Percentiles rank a stretch among this genome's conserved stretches.
phyloP scores from a whole-genome alignment of 2,113 vertebrate genomes.

The Stigmatopora argus region DNA sequence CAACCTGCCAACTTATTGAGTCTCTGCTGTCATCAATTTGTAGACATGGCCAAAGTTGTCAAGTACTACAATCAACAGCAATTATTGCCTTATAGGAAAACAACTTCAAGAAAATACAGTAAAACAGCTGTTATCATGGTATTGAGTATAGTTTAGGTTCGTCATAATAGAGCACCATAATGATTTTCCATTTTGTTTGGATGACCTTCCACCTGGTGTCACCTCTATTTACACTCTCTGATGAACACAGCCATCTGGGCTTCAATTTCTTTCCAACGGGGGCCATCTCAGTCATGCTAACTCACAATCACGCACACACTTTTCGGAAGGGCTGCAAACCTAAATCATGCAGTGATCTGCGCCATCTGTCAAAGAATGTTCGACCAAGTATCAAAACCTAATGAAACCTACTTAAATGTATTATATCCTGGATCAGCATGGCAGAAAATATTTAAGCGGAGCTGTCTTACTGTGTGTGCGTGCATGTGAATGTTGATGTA shows the following conservation, averaged over 20 bases:
- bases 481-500: neutral
- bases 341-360: slow-evolving; percentile 35
- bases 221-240: slow-evolving; percentile 63
- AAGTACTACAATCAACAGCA: too few species aligned
- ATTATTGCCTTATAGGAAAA: too few species aligned
- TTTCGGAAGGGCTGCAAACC: slow-evolving; percentile 31
- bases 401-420: neutral
- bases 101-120: too few species aligned
- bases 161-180: neutral
- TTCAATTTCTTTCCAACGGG: slow-evolving; percentile 61
- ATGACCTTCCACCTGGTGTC: slow-evolving; percentile 54
- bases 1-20: too few species aligned
- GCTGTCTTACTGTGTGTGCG: slow-evolving; percentile 12
- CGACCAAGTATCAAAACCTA: slow-evolving; percentile 43
- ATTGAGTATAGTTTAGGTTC: neutral
- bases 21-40: too few species aligned
- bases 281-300: slow-evolving; percentile 30
- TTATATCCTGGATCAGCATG: slow-evolving; percentile 22
- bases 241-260: slow-evolving; percentile 68
- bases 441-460: slow-evolving; percentile 29
- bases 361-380: slow-evolving; percentile 63
- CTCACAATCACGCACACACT: slow-evolving; percentile 24
- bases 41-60: too few species aligned
- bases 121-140: too few species aligned
- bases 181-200: neutral